These are phyloP conservation scores for Orthonevra nobilis DNA, from an alignment of 2,888 invertebrate genomes.

Conservation along the genomic window DNA sequence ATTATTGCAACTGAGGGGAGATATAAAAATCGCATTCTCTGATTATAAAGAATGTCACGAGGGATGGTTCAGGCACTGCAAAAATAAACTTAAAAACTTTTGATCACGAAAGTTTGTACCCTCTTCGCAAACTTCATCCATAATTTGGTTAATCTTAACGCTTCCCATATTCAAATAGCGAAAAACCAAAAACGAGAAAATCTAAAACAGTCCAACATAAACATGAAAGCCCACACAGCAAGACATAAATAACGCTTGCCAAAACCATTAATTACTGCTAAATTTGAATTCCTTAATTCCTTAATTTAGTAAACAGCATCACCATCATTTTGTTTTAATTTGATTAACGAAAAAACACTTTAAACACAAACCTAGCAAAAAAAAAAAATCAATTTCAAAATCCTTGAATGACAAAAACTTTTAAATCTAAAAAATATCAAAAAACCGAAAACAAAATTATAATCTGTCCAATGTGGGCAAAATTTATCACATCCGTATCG, in stretches of 20 bases:
- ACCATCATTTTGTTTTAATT: slow-evolving; percentile 13
- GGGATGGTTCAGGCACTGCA: too few relatives aligned
- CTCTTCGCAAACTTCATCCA: too few relatives aligned
- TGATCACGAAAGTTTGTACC: too few relatives aligned
- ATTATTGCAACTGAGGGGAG: too few relatives aligned
- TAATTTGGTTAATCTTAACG: too few relatives aligned
- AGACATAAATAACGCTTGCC: slow-evolving; percentile 42
- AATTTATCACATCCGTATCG: slow-evolving; percentile 65
- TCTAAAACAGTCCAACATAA: too few relatives aligned
- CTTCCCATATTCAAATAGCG: too few relatives aligned
- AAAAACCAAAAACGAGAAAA: too few relatives aligned
- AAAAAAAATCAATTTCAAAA: background rate
- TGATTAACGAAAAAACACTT: background rate
- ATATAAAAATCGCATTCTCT: too few relatives aligned
- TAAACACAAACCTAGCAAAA: background rate
- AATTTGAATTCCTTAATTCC: slow-evolving; percentile 43
- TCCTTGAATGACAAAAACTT: slow-evolving; percentile 26
- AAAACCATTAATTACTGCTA: slow-evolving; percentile 56
- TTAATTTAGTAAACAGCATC: background rate
- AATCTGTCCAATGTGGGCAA: slow-evolving; percentile 32
- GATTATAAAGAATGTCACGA: too few relatives aligned
- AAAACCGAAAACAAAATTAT: slow-evolving; percentile 1
- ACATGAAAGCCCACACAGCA: slow-evolving; percentile 34
- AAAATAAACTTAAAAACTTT: too few relatives aligned
- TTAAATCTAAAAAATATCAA: background rate